Evolutionary conservation across 23 tunicate genomes (phyloP), one percentile per base, ranked within the genome.

Genomic region (Trididemnum clinides): DNA sequence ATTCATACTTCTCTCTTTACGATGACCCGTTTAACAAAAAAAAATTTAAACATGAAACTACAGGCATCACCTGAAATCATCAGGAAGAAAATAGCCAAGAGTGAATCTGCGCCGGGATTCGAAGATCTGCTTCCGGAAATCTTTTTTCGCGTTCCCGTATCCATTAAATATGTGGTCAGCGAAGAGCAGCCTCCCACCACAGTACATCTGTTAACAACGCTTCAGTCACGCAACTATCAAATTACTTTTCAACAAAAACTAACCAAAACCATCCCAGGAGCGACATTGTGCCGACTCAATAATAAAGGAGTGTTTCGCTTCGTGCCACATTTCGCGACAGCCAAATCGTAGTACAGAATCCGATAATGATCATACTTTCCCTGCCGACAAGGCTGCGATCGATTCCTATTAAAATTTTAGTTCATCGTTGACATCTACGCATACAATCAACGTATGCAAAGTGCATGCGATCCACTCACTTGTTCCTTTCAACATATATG

Each of bases 131-230:
- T 94, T 94, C 7, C 78, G 63, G 77, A 94, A 94, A 66, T 94
- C 98, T 62, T 87, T 86, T 74, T 79, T 85, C 1, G 93, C 98
- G 76, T 89, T 94, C 59, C 98, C 98, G 82, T 94, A 94, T 12
- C 98, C 98, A 74, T 94, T 94, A 64, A 94, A 94, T 7, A 94
- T 94, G 82, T 94, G 90, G 69, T 94, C 94, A 34, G 98, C 98
- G 66, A 94, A 94, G 33, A 94, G 39, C 3, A 94, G 85, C 29
- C 88, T 81, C 15, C 94, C 94, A 20, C 91, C 86, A 64, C 94
- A 89, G 72, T 94, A 94, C 90, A 94, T 94, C 98, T 94, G 82
- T 58, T 19, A 10, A 23, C 6, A 84, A 59, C 25, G 21, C n/a
- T 59, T 44, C 54, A 10, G 54, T 44, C 54, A 44, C 15, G 69